phyloP scores from a whole-genome alignment of 2,888 invertebrate genomes.

The Adela reaumurella region DNA sequence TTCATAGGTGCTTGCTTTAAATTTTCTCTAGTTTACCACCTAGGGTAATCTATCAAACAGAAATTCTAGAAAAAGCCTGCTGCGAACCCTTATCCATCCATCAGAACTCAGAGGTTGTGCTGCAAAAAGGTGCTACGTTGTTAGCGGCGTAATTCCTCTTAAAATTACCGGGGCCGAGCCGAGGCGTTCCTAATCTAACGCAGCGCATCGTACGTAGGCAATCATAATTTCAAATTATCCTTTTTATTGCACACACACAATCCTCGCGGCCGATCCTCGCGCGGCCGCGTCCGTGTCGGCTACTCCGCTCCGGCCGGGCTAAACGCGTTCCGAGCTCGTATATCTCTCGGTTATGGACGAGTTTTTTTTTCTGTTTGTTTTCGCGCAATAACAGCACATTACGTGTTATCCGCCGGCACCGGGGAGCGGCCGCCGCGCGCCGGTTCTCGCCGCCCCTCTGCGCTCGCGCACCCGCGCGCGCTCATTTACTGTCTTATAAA shows the following conservation, averaged over 20 bases:
- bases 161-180: neutral
- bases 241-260: conserved; percentile 41
- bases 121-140: too few relatives aligned
- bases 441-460: conserved; percentile 22
- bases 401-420: conserved; percentile 28
- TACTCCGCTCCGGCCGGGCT: neutral
- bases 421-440: conserved; percentile 17
- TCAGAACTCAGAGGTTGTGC: too few relatives aligned
- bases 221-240: conserved; percentile 43
- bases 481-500: conserved; percentile 52
- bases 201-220: conserved; percentile 30
- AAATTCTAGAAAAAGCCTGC: too few relatives aligned
- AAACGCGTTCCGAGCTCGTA: conserved; percentile 24
- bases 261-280: conserved; percentile 35
- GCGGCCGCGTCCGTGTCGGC: conserved; percentile 8
- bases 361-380: conserved; percentile 45
- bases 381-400: conserved; percentile 44
- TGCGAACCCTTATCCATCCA: too few relatives aligned
- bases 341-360: conserved; percentile 29
- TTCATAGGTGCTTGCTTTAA: too few relatives aligned
- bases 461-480: conserved; percentile 26
- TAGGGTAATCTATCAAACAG: too few relatives aligned
- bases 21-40: too few relatives aligned
- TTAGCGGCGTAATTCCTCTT: neutral
- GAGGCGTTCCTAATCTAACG: neutral